Evolutionary conservation across 2,888 invertebrate species (phyloP), one percentile per base, ranked within the genome.

Genomic region (Sarcophaga variegata): DNA sequence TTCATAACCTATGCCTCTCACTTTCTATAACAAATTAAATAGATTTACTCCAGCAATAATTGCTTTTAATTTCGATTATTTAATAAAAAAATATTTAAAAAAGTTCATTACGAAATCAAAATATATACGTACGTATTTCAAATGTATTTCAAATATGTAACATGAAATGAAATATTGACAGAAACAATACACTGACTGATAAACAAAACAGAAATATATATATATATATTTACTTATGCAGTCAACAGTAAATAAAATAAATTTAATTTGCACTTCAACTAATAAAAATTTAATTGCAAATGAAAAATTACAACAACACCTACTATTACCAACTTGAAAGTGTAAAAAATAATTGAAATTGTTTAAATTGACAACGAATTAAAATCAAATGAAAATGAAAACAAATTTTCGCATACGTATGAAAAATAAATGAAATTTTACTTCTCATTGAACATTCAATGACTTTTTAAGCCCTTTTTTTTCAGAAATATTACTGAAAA

Each of bases 401-500:
- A 8, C 37, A 37, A 37, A 37, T 37, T 37, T 37, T 37, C 2
- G 8, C 37, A 10, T 10, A 37, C 8, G 37, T 37, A 37, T 37
- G 37, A 10, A 37, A 37, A 37, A 37, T 37, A 10, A 37, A 37
- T 37, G 37, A 47, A 80, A 69, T 78, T 77, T 67, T 67, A 62
- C 67, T 75, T 77, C 78, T 69, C 77, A 85, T 77, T 81, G 47
- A 85, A 47, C 54, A 81, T 47, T 81, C 64, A 37, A 77, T 81
- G 69, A 67, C 62, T 72, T 85, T 70, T 84, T 77, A 72, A 59
- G 17, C 74, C 37, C 2, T 37, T 37, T 22, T n/a, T 5, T 37
- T 37, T 37, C 10, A 37, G 2, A 37, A 8, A 8, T 37, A 37
- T 37, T 37, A 37, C 10, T 37, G 37, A 37, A 37, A 37, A 10